phyloP scores from a whole-genome alignment of 2,797 vertebrate species.

The Oryzias dopingdopingensis region DNA sequence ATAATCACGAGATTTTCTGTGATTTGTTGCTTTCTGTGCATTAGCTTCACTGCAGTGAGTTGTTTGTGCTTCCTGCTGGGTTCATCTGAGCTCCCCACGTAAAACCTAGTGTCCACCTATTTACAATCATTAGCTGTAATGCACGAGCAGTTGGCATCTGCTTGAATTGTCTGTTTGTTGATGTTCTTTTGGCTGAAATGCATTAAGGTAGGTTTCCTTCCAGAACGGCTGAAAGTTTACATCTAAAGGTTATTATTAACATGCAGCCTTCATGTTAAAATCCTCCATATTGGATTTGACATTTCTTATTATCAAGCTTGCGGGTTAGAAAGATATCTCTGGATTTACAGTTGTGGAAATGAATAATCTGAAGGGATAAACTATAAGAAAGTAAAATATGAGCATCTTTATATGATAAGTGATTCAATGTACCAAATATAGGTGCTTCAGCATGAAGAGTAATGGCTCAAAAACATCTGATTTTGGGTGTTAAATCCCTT shows the following conservation, averaged over 20 bases:
- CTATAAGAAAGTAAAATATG: background rate
- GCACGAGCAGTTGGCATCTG: constrained; percentile 46
- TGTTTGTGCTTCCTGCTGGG: constrained; percentile 53
- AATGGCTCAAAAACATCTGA: constrained; percentile 14
- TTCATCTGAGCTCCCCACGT: constrained; percentile 45
- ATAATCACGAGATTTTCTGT: constrained; percentile 23
- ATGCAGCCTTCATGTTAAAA: constrained; percentile 3
- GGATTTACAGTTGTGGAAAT: constrained; percentile 12
- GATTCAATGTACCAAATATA: constrained; percentile 5
- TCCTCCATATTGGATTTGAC: background rate
- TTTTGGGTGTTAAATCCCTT: constrained; percentile 9
- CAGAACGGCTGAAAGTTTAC: constrained; percentile 11
- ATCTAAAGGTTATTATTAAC: constrained; percentile 9
- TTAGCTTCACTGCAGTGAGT: constrained; percentile 24
- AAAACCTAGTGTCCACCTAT: constrained; percentile 49
- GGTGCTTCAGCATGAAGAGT: constrained; percentile 1
- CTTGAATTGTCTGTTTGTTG: constrained; percentile 49
- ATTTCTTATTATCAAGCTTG: background rate
- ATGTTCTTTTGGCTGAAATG: constrained; percentile 36
- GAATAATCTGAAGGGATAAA: background rate
- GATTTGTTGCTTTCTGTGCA: constrained; percentile 43
- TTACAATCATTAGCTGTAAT: constrained; percentile 56
- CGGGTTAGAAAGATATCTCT: constrained; percentile 1
- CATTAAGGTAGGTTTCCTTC: constrained; percentile 31
- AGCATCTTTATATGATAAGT: background rate